Evolutionary conservation across 1,140 invertebrate species (phyloP).

Genomic region (Brachionus rotundiformis): DNA sequence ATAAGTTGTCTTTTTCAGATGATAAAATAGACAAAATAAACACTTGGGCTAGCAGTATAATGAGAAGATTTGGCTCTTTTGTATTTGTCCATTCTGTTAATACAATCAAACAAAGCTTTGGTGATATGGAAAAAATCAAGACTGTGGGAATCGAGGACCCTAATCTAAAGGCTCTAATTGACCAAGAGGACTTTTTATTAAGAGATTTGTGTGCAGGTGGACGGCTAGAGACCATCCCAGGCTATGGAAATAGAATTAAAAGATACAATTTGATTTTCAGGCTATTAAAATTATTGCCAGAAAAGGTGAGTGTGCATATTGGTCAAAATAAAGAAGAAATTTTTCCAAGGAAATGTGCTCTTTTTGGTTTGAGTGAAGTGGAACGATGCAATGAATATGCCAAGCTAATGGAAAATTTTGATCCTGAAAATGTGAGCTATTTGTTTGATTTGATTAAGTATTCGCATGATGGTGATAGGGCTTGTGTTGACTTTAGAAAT

Average conservation of each 20-base stretch:
- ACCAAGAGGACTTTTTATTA: neutral
- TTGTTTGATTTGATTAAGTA: constrained; percentile 5
- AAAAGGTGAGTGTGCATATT: neutral
- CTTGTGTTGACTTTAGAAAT: neutral
- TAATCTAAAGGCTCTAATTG: neutral
- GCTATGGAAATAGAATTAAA: neutral
- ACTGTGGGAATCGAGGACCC: neutral
- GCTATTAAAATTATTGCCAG: neutral
- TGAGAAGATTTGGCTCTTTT: neutral
- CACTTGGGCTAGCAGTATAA: neutral
- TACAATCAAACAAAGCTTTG: neutral
- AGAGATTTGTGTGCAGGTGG: neutral
- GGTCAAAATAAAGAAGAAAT: neutral
- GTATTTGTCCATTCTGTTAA: neutral
- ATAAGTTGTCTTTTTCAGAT: neutral
- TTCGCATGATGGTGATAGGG: constrained; percentile 2
- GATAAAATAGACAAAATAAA: neutral
- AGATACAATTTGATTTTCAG: constrained; percentile 9
- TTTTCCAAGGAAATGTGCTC: neutral
- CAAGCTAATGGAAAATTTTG: neutral
- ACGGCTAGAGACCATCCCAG: neutral
- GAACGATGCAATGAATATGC: constrained; percentile 16
- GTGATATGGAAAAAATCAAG: neutral
- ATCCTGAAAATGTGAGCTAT: neutral
- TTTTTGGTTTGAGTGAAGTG: neutral